Evolutionary conservation across 2,797 vertebrate genomes (phyloP).

Genomic region (Hyperoplus lanceolatus): DNA sequence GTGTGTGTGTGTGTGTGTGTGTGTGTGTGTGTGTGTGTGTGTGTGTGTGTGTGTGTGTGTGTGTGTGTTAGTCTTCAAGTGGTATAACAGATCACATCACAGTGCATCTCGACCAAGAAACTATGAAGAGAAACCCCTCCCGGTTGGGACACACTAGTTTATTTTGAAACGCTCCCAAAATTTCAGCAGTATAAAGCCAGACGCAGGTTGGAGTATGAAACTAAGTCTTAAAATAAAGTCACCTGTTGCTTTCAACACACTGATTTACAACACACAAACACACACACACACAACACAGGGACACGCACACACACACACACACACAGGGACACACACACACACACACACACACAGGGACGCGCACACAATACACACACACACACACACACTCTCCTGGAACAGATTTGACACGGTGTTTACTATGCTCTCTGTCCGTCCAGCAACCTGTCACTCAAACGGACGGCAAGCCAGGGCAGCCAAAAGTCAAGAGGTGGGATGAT

Average conservation of each 20-base stretch:
- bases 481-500: slow-evolving; percentile 63
- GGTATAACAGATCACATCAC: slow-evolving; percentile 1
- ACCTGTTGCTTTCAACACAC: slow-evolving; percentile 28
- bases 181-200: slow-evolving; percentile 34
- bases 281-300: background rate
- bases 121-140: background rate
- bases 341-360: too few species aligned
- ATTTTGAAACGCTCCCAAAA: slow-evolving; percentile 30
- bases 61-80: slow-evolving; percentile 27
- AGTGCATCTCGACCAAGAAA: background rate
- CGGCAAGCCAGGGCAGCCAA: slow-evolving; percentile 66
- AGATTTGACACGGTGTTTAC: slow-evolving; percentile 69
- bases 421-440: slow-evolving; percentile 56
- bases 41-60: too few species aligned
- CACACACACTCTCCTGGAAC: slow-evolving; percentile 59
- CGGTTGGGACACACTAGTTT: background rate
- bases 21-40: too few species aligned
- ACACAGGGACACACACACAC: too few species aligned
- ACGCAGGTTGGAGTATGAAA: slow-evolving; percentile 41
- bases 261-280: slow-evolving; percentile 42
- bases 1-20: too few species aligned
- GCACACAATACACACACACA: too few species aligned
- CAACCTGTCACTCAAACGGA: slow-evolving; percentile 60
- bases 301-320: too few species aligned
- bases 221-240: slow-evolving; percentile 40